Conservation (phyloP, 2,797 vertebrate genomes). For the Cynodonichthys magdalenae region DNA sequence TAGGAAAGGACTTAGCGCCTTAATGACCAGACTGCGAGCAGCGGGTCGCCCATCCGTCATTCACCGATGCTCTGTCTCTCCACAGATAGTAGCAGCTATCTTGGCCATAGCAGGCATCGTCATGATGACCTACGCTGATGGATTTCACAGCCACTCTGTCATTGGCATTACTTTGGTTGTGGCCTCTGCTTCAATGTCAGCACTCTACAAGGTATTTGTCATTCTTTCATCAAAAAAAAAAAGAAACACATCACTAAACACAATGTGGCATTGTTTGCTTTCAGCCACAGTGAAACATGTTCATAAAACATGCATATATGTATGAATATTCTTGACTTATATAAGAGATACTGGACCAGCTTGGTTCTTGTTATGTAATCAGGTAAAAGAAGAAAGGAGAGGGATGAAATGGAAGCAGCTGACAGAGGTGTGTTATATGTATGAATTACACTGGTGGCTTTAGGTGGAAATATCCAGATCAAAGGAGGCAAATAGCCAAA, state of each 20-base stretch:
- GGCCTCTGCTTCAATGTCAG: conserved; percentile 94
- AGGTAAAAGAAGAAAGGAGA: conserved; percentile 36
- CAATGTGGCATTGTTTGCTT: neutral
- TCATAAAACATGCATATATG: conserved; percentile 14
- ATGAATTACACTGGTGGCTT: conserved; percentile 17
- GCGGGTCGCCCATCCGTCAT: conserved; percentile 47
- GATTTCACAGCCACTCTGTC: conserved; percentile 96
- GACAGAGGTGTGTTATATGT: conserved; percentile 28
- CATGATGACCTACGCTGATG: conserved; percentile 98
- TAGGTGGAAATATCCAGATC: conserved; percentile 34
- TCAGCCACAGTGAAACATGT: conserved; percentile 4
- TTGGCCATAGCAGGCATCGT: conserved; percentile 97
- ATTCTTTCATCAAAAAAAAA: neutral
- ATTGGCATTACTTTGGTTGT: conserved; percentile 96
- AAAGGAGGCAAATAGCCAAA: conserved; percentile 35
- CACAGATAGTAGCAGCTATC: conserved; percentile 96
- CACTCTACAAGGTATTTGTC: conserved; percentile 91
- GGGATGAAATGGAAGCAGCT: conserved; percentile 38
- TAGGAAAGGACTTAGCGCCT: conserved; percentile 29
- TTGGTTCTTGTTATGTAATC: conserved; percentile 38
- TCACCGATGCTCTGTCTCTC: conserved; percentile 32
- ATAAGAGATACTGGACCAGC: conserved; percentile 35
- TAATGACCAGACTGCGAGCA: conserved; percentile 46
- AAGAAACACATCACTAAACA: neutral
- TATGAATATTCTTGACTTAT: conserved; percentile 22